Conservation (phyloP, 1,140 invertebrate genomes). For the Lithobius niger region DNA sequence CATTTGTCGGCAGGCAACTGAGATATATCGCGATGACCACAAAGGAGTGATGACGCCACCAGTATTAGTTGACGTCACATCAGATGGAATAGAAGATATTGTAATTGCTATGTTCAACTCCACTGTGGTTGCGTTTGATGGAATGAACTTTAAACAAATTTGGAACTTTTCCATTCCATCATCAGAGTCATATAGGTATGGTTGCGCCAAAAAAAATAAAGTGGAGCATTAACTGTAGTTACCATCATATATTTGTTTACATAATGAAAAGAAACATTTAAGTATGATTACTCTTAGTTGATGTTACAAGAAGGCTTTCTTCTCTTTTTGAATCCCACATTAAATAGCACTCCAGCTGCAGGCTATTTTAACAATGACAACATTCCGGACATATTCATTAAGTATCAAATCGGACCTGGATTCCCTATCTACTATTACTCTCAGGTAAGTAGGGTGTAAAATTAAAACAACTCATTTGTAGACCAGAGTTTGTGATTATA, state of each 20-base stretch:
- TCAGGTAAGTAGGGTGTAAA: conserved; percentile 42
- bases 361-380: conserved; percentile 68
- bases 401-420: conserved; percentile 57
- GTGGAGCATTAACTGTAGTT: background rate
- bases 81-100: conserved; percentile 57
- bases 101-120: conserved; percentile 57
- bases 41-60: conserved; percentile 47
- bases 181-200: conserved; percentile 40
- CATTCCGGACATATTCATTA: conserved; percentile 68
- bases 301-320: too few relatives aligned
- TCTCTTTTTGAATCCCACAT: too few relatives aligned
- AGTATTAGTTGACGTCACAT: conserved; percentile 57
- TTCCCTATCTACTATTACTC: conserved; percentile 65
- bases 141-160: conserved; percentile 45
- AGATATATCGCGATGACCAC: conserved; percentile 27
- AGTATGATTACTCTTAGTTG: too few relatives aligned
- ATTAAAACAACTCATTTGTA: too few relatives aligned
- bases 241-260: too few relatives aligned
- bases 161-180: conserved; percentile 57
- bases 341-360: conserved; percentile 56
- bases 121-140: conserved; percentile 56
- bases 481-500: too few relatives aligned
- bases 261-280: too few relatives aligned
- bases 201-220: too few relatives aligned
- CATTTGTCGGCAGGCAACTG: conserved; percentile 16